Percentiles rank a stretch among this genome's conserved stretches.
phyloP scores from a whole-genome alignment of 2,113 vertebrate genomes.

The Nycticebus coucang region DNA sequence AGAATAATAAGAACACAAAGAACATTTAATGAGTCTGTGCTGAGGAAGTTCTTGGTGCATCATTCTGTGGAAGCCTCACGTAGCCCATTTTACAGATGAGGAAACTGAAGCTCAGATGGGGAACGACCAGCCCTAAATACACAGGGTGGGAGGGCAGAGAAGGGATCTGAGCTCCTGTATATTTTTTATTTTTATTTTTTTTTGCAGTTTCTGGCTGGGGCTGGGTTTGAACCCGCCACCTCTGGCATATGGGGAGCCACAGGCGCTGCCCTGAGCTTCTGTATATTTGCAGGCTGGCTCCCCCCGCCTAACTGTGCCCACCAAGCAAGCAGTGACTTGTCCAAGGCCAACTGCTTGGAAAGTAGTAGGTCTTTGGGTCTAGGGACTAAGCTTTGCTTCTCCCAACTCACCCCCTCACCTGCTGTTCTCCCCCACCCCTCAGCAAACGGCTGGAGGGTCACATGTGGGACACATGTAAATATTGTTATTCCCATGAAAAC shows the following conservation, averaged over 20 bases:
- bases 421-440: too few relatives aligned
- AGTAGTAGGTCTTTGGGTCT: background rate
- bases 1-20: background rate
- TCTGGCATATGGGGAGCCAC: too few relatives aligned
- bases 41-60: background rate
- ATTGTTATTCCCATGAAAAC: background rate
- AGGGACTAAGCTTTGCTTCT: background rate
- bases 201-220: too few relatives aligned
- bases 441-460: background rate
- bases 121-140: background rate
- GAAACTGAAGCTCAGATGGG: background rate
- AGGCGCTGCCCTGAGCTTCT: too few relatives aligned
- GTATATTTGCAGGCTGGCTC: background rate
- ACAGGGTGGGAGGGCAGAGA: fast-evolving
- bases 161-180: background rate
- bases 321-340: background rate
- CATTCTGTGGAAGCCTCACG: fast-evolving
- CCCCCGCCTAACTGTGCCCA: background rate
- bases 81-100: background rate
- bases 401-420: background rate
- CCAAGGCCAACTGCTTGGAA: background rate
- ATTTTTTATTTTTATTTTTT: too few relatives aligned
- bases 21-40: background rate
- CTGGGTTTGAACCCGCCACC: too few relatives aligned
- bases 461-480: background rate